Evolutionary conservation across 2,888 invertebrate genomes (phyloP).

Genomic region (Eudasyphora cyanicolor): DNA sequence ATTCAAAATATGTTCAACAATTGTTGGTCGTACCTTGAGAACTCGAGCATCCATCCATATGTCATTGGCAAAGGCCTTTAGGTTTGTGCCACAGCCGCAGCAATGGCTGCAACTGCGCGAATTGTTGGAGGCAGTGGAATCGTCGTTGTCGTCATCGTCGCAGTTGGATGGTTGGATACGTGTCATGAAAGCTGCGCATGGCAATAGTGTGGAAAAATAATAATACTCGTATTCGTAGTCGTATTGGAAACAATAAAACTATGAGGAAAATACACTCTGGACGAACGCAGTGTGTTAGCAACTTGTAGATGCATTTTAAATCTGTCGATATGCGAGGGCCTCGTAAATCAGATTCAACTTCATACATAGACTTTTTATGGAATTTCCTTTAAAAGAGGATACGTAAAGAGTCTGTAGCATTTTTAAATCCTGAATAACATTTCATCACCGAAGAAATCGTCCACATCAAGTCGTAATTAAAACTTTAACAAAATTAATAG

Average conservation of each 20-base stretch:
- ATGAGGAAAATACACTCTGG: neutral
- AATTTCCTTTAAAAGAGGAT: no score
- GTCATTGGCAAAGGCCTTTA: slow-evolving; percentile 65
- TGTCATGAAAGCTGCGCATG: slow-evolving; percentile 9
- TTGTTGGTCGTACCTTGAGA: slow-evolving; percentile 58
- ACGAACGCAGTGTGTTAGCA: slow-evolving; percentile 17
- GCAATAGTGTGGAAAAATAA: slow-evolving; percentile 35
- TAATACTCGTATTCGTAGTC: neutral
- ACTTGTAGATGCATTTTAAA: neutral
- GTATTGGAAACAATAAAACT: neutral
- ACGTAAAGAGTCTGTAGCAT: no score
- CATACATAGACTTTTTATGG: no score
- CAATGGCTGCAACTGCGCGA: slow-evolving; percentile 50
- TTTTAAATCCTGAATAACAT: no score
- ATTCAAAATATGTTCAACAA: slow-evolving; percentile 55
- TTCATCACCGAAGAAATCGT: no score
- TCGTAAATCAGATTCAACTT: no score
- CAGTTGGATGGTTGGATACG: slow-evolving; percentile 12
- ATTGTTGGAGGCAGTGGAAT: slow-evolving; percentile 20
- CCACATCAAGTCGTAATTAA: no score
- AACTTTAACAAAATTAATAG: no score
- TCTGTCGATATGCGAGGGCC: neutral
- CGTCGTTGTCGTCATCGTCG: slow-evolving; percentile 23
- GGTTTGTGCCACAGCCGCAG: slow-evolving; percentile 34
- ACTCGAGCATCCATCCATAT: slow-evolving; percentile 58